phyloP scores from a whole-genome alignment of 2,888 invertebrate species.

The Leptothorax acervorum region DNA sequence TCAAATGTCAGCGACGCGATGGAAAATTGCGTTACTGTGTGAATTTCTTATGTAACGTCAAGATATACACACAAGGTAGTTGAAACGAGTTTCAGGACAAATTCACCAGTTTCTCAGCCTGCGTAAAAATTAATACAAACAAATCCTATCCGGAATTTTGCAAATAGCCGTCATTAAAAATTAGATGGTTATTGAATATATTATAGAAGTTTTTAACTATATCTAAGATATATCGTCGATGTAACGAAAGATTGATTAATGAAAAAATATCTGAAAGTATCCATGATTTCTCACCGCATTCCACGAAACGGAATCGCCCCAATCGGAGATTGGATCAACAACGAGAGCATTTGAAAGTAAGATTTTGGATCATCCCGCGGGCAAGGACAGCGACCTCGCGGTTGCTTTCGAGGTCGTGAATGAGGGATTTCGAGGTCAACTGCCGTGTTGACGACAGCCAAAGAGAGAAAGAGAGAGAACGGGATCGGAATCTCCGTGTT shows the following conservation, averaged over 20 bases:
- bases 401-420: conserved; percentile 47
- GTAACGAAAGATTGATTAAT: background rate
- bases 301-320: background rate
- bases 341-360: background rate
- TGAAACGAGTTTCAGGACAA: conserved; percentile 3
- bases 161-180: background rate
- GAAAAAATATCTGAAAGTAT: background rate
- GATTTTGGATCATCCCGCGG: conserved; percentile 12
- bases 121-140: conserved; percentile 30
- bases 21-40: conserved; percentile 43
- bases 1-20: conserved; percentile 66
- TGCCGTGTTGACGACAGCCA: background rate
- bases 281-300: background rate
- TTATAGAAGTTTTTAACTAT: background rate
- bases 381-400: conserved; percentile 57
- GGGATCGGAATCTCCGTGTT: conserved; percentile 57
- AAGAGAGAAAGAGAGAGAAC: conserved; percentile 40
- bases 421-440: conserved; percentile 54
- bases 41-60: conserved; percentile 9
- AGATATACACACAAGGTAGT: background rate
- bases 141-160: background rate
- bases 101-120: conserved; percentile 7
- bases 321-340: background rate
- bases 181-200: background rate
- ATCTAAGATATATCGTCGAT: background rate